These are phyloP conservation scores for Endomychus coccineus DNA, from an alignment of 2,888 invertebrate species.

Conservation along the genomic window DNA sequence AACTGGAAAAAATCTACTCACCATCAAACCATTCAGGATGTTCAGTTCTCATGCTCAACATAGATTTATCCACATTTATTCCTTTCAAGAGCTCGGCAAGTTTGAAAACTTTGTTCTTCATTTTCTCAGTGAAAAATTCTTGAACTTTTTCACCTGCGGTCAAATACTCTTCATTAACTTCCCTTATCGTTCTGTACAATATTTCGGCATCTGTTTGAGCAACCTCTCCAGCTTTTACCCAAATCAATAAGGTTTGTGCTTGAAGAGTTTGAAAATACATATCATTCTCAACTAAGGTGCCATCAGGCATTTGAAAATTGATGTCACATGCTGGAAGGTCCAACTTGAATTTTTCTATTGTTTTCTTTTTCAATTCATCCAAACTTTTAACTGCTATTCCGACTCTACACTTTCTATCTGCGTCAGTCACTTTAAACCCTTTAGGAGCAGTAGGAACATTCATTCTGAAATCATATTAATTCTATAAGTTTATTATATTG, in stretches of 20 bases:
- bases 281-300: constrained; percentile 65
- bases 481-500: not conserved
- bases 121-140: constrained; percentile 65
- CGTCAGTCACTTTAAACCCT: constrained; percentile 68
- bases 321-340: constrained; percentile 32
- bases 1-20: constrained; percentile 27
- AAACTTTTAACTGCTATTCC: constrained; percentile 63
- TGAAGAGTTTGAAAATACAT: constrained; percentile 69
- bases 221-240: constrained; percentile 39
- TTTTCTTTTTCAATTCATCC: constrained; percentile 60
- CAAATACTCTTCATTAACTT: constrained; percentile 60
- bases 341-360: constrained; percentile 52
- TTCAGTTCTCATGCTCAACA: constrained; percentile 50
- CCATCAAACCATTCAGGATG: constrained; percentile 79
- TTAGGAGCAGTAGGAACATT: constrained; percentile 53
- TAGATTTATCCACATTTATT: constrained; percentile 51
- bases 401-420: constrained; percentile 57
- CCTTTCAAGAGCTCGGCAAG: constrained; percentile 42
- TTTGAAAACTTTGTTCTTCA: constrained; percentile 50
- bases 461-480: not conserved
- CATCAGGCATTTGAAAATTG: constrained; percentile 49
- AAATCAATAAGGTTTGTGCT: constrained; percentile 66
- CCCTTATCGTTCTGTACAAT: constrained; percentile 61
- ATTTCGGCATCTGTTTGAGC: constrained; percentile 57
- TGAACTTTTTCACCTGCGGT: constrained; percentile 64